phyloP scores from a whole-genome alignment of 2,888 invertebrate genomes.

The Parasteatoda lunata region DNA sequence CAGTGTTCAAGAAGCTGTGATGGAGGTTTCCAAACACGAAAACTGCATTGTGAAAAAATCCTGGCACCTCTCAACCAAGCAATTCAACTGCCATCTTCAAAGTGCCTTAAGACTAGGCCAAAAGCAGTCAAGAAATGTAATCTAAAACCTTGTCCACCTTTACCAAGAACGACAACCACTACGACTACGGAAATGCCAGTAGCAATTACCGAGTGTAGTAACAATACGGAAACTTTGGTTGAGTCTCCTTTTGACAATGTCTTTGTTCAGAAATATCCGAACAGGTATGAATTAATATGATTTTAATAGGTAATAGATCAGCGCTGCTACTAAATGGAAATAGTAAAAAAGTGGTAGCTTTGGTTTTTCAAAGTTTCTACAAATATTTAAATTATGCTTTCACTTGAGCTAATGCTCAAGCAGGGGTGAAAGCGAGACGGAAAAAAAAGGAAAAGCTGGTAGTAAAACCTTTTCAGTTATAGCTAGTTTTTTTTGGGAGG shows the following conservation, averaged over 20 bases:
- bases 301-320: not conserved
- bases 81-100: conserved; percentile 84
- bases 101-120: conserved; percentile 81
- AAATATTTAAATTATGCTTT: not conserved
- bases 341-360: not conserved
- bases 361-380: not conserved
- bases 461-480: too few species aligned
- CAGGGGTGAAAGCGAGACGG: too few species aligned
- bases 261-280: conserved; percentile 59
- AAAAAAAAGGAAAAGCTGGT: too few species aligned
- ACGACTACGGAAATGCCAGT: conserved; percentile 20
- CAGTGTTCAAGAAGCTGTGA: conserved; percentile 93
- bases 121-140: conserved; percentile 85
- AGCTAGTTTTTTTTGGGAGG: too few species aligned
- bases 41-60: conserved; percentile 89
- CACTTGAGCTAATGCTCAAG: too few species aligned
- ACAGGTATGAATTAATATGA: conserved; percentile 22
- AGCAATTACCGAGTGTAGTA: conserved; percentile 3
- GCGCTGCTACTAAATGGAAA: not conserved
- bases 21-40: conserved; percentile 90
- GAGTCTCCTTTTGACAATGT: conserved; percentile 11
- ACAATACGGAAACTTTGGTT: conserved; percentile 14
- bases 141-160: conserved; percentile 74
- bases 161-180: conserved; percentile 21
- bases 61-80: conserved; percentile 90